Percentiles rank a stretch among this genome's conserved stretches.
These are phyloP conservation scores for Austrolebias charrua DNA, from an alignment of 2,797 vertebrate genomes.

Conservation along the genomic window DNA sequence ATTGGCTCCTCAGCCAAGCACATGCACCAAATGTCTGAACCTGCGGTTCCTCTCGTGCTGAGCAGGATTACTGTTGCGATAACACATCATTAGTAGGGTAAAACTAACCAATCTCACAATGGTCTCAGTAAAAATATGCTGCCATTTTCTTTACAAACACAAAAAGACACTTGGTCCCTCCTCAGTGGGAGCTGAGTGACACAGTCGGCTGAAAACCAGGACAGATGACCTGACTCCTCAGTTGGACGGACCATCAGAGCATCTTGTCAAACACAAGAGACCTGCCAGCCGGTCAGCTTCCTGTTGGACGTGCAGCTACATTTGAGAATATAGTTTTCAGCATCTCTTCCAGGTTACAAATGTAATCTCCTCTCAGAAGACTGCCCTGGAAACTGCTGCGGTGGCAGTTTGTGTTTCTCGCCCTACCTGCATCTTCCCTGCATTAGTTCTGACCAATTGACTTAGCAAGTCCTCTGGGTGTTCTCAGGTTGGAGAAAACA, in stretches of 20 bases:
- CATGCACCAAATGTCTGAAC: too few relatives aligned
- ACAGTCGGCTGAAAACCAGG: constrained; percentile 66
- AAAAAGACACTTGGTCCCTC: too few relatives aligned
- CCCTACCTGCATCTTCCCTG: constrained; percentile 47
- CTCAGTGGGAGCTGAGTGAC: constrained; percentile 26
- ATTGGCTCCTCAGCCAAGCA: too few relatives aligned
- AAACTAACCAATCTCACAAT: too few relatives aligned
- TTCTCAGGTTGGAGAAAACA: constrained; percentile 36
- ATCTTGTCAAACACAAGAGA: constrained; percentile 33
- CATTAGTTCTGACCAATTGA: constrained; percentile 66
- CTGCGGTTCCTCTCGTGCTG: too few relatives aligned
- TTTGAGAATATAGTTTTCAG: constrained; percentile 18
- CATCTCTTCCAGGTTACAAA: constrained; percentile 32
- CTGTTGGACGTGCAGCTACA: constrained; percentile 39
- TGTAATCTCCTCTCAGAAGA: constrained; percentile 19
- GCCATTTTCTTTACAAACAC: background rate
- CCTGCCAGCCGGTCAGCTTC: constrained; percentile 25
- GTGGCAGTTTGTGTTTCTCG: constrained; percentile 27
- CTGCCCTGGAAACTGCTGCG: constrained; percentile 28
- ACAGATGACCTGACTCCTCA: constrained; percentile 53
- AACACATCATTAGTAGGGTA: too few relatives aligned
- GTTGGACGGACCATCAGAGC: constrained; percentile 44
- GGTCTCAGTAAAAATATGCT: background rate
- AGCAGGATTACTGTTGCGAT: too few relatives aligned
- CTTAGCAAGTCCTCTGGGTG: constrained; percentile 35